Percentiles rank a stretch among this genome's conserved stretches.
Evolutionary conservation across 2,888 invertebrate genomes (phyloP).

Genomic region (Dicyrtomina minuta): DNA sequence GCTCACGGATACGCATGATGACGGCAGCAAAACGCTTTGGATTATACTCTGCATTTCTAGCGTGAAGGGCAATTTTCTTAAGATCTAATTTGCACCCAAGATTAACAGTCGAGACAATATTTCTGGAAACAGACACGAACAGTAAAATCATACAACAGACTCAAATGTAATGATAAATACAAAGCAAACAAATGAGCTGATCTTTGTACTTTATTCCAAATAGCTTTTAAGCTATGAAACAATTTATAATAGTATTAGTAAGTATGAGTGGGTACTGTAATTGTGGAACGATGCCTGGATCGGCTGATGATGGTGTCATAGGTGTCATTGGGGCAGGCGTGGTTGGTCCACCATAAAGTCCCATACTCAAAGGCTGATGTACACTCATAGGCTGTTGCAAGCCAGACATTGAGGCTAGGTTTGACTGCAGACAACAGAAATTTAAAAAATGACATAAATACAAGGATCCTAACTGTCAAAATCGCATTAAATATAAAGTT

Average conservation of each 20-base stretch:
- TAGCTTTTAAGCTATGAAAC: no score
- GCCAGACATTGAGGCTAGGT: constrained; percentile 73
- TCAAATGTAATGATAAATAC: constrained; percentile 9
- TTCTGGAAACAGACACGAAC: constrained; percentile 64
- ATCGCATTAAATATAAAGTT: no score
- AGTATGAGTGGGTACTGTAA: constrained; percentile 83
- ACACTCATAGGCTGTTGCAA: constrained; percentile 63
- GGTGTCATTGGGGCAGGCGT: constrained; percentile 63
- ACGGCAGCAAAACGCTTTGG: constrained; percentile 99
- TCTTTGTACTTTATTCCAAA: no score
- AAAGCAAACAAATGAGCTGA: no score
- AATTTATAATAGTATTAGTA: no score
- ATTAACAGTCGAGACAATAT: constrained; percentile 98
- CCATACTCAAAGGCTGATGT: constrained; percentile 61
- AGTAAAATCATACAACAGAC: no score
- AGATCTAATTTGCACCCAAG: constrained; percentile 91
- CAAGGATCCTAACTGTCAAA: no score
- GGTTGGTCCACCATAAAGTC: constrained; percentile 58
- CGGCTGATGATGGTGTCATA: constrained; percentile 86
- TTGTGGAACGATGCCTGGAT: constrained; percentile 91
- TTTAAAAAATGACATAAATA: no score
- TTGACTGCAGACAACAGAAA: constrained; percentile 66
- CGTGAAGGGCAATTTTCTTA: constrained; percentile 95
- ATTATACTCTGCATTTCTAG: constrained; percentile 98
- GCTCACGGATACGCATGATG: constrained; percentile 89